Evolutionary conservation across 2,888 invertebrate genomes (phyloP).

Genomic region (Branchellion lobata): DNA sequence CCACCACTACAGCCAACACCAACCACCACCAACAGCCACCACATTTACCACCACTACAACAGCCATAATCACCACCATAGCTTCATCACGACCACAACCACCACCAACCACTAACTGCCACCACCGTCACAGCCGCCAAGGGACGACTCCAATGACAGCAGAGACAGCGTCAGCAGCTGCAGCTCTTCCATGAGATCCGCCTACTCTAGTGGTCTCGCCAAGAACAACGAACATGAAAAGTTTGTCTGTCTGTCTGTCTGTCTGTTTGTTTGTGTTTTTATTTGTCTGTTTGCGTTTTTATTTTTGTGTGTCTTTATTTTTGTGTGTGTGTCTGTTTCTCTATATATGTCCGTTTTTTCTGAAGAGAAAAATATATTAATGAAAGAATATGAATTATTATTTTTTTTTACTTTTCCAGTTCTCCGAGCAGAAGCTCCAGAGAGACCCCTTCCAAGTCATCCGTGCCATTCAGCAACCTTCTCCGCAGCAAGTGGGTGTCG

Average conservation of each 20-base stretch:
- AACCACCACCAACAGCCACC: conserved; percentile 4
- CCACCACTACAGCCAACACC: background rate
- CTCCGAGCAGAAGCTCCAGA: background rate
- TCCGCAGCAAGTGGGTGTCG: background rate
- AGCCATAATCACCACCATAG: no score
- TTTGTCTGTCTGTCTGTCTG: background rate
- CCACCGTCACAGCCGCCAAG: background rate
- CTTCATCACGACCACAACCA: background rate
- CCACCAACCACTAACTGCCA: background rate
- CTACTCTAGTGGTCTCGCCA: background rate
- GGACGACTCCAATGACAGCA: background rate
- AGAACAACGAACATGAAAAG: background rate
- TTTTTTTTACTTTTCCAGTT: background rate
- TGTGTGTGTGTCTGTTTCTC: no score
- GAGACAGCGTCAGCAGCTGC: conserved; percentile 1
- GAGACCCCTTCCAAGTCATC: background rate
- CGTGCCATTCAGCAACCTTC: conserved; percentile 12
- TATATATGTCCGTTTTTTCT: no score
- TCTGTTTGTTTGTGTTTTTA: no score
- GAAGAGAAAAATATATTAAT: no score
- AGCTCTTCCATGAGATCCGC: background rate
- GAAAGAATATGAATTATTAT: no score
- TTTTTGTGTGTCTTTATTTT: no score
- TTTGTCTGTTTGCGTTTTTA: no score
- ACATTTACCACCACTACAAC: background rate